Conservation (phyloP, 2,113 vertebrate species). For the Pelodiscus sinensis region DNA sequence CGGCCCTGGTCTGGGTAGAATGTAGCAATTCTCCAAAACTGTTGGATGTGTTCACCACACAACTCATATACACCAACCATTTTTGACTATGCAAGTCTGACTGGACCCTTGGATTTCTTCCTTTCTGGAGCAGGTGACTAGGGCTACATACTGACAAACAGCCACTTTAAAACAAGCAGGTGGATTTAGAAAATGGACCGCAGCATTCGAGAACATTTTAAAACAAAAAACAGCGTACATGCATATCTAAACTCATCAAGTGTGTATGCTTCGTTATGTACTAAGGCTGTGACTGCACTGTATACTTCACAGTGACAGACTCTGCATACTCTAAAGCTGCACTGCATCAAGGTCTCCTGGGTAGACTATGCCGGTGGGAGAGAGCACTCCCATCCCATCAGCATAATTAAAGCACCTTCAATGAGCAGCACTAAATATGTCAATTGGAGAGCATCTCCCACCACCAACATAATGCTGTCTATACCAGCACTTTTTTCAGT, state of each 20-base stretch:
- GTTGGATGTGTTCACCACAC: not conserved
- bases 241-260: not conserved
- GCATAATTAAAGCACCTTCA: not conserved
- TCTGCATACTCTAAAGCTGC: not conserved
- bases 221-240: not conserved
- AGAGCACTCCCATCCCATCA: not conserved
- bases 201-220: not conserved
- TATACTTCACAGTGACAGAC: not conserved
- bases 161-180: not conserved
- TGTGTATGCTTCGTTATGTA: not conserved
- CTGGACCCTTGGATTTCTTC: not conserved
- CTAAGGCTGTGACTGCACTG: not conserved
- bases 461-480: too few relatives aligned
- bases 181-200: not conserved
- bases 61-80: not conserved
- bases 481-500: too few relatives aligned
- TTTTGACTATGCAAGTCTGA: fast-evolving
- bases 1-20: too few relatives aligned
- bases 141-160: not conserved
- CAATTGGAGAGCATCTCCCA: not conserved
- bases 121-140: not conserved
- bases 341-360: not conserved
- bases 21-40: not conserved
- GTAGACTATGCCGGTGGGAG: not conserved
- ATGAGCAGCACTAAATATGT: not conserved